Conservation (phyloP, 2,797 vertebrate species). For the Lagodon rhomboides region DNA sequence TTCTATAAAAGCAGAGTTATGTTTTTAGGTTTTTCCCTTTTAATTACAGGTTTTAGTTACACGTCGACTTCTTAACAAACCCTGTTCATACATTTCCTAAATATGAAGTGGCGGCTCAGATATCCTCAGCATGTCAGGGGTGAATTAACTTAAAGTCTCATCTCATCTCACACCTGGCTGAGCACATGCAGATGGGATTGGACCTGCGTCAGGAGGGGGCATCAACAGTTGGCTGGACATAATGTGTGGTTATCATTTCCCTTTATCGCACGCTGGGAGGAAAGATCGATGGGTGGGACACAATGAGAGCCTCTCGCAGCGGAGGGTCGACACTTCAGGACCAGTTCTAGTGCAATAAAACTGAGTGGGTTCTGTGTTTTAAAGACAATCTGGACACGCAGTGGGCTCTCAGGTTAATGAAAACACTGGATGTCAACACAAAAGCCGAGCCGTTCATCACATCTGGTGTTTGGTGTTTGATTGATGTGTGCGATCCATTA, state of each 20-base stretch:
- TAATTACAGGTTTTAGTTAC: neutral
- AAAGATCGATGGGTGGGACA: conserved; percentile 37
- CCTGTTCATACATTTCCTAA: conserved; percentile 19
- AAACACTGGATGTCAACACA: conserved; percentile 25
- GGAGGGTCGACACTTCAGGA: conserved; percentile 37
- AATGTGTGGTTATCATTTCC: conserved; percentile 57
- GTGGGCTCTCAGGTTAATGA: conserved; percentile 51
- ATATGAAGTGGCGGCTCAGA: conserved; percentile 18
- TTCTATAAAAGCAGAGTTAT: neutral
- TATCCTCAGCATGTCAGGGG: conserved; percentile 18
- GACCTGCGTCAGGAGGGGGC: conserved; percentile 13
- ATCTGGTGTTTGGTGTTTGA: conserved; percentile 18
- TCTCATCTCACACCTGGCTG: conserved; percentile 64
- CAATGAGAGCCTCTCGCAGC: neutral
- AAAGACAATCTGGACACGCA: conserved; percentile 8
- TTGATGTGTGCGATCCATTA: conserved; percentile 23
- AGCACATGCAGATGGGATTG: conserved; percentile 54
- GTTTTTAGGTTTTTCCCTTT: neutral
- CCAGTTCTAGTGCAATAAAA: conserved; percentile 45
- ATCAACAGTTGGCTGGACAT: conserved; percentile 55
- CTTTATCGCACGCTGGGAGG: conserved; percentile 44
- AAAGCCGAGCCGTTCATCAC: conserved; percentile 28
- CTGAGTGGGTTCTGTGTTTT: neutral
- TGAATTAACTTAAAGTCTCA: conserved; percentile 48
- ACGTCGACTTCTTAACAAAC: neutral